Evolutionary conservation across 2,113 vertebrate species (phyloP).

Genomic region (Oncorhynchus mykiss): DNA sequence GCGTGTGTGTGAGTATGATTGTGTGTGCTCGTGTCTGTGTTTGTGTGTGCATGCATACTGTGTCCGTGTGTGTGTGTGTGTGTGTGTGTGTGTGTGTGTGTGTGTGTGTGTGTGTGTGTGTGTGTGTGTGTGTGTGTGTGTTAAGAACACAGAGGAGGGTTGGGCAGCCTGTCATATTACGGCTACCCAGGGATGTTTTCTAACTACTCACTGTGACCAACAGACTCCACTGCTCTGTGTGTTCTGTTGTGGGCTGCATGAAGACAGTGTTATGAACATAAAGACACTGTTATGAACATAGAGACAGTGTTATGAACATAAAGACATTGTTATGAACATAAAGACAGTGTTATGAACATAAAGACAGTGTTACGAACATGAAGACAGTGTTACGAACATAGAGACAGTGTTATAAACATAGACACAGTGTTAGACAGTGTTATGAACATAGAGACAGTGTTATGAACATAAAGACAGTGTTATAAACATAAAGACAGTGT

Average conservation of each 20-base stretch:
- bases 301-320: too few relatives aligned
- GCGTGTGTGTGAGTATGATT: neutral
- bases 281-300: too few relatives aligned
- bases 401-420: too few relatives aligned
- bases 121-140: neutral
- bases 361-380: too few relatives aligned
- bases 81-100: neutral
- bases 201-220: slow-evolving; percentile 76
- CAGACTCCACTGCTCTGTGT: slow-evolving; percentile 65
- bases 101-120: neutral
- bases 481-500: too few relatives aligned
- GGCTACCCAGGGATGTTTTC: slow-evolving; percentile 63
- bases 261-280: slow-evolving; percentile 61
- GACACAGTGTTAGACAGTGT: too few relatives aligned
- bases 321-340: too few relatives aligned
- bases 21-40: neutral
- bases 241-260: slow-evolving; percentile 72
- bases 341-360: too few relatives aligned
- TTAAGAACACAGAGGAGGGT: neutral
- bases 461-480: too few relatives aligned
- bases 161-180: slow-evolving; percentile 30
- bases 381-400: too few relatives aligned
- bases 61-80: neutral
- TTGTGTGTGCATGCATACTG: neutral
- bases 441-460: too few relatives aligned